Conservation (phyloP, 2,113 vertebrate genomes). For the Sturnus vulgaris region DNA sequence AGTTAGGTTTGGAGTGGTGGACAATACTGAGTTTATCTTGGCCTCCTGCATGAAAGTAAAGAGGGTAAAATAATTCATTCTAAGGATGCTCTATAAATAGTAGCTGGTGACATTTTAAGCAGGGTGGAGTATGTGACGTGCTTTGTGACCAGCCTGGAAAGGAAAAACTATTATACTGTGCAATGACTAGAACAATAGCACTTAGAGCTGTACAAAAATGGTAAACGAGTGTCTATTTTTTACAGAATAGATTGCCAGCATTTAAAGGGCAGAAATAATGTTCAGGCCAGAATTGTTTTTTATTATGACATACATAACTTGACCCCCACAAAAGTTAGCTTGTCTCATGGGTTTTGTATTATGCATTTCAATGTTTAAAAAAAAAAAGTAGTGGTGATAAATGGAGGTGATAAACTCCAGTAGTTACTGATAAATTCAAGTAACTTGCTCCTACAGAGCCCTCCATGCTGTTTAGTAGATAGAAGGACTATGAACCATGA, state of each 20-base stretch:
- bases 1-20: slow-evolving; percentile 78
- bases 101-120: background rate
- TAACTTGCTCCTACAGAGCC: background rate
- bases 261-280: background rate
- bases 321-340: background rate
- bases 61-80: background rate
- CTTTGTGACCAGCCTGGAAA: background rate
- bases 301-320: background rate
- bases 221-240: background rate
- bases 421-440: background rate
- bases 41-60: slow-evolving; percentile 70
- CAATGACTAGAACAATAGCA: background rate
- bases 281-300: background rate
- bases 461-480: background rate
- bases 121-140: background rate
- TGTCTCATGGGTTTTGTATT: background rate
- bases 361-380: background rate
- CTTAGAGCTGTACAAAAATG: background rate
- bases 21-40: slow-evolving; percentile 68
- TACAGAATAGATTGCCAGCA: background rate
- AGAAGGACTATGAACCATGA: background rate
- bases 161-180: slow-evolving; percentile 13
- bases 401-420: background rate
- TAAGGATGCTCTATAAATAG: background rate
- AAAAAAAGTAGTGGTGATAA: background rate